Evolutionary conservation across 1,140 invertebrate genomes (phyloP).

Genomic region (Listronotus bonariensis): DNA sequence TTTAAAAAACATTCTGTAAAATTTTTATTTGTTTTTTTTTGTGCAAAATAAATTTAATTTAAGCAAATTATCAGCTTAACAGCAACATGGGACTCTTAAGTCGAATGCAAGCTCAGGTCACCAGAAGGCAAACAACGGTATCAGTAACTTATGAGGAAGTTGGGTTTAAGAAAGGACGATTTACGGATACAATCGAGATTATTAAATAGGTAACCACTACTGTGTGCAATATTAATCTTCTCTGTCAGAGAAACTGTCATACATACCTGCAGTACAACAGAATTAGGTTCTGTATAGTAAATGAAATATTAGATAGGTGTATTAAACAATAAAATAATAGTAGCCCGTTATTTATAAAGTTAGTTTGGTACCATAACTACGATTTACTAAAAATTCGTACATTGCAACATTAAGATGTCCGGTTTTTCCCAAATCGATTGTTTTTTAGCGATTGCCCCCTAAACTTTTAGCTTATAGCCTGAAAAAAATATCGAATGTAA

Average conservation of each 20-base stretch:
- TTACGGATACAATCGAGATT: constrained; percentile 36
- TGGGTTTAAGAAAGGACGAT: constrained; percentile 28
- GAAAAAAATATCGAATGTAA: too few species aligned
- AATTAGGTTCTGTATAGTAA: constrained; percentile 10
- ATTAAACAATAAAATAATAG: neutral
- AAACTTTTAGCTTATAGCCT: too few species aligned
- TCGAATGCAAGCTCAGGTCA: constrained; percentile 5
- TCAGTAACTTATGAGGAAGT: constrained; percentile 28
- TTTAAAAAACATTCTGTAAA: too few species aligned
- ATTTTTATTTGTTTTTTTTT: too few species aligned
- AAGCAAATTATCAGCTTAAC: neutral
- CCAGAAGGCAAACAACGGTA: constrained; percentile 31
- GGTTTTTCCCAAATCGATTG: too few species aligned
- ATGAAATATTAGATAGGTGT: constrained; percentile 24
- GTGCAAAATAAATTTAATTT: too few species aligned
- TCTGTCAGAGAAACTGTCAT: constrained; percentile 23
- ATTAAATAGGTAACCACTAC: constrained; percentile 36
- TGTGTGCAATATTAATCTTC: constrained; percentile 37
- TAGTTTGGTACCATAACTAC: too few species aligned
- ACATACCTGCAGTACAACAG: constrained; percentile 30
- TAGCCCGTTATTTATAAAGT: too few species aligned
- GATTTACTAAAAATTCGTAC: too few species aligned
- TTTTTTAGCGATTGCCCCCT: too few species aligned
- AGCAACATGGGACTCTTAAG: constrained; percentile 5
- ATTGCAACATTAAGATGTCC: too few species aligned